These are phyloP conservation scores for Perca flavescens DNA, from an alignment of 2,113 vertebrate genomes.

Conservation along the genomic window DNA sequence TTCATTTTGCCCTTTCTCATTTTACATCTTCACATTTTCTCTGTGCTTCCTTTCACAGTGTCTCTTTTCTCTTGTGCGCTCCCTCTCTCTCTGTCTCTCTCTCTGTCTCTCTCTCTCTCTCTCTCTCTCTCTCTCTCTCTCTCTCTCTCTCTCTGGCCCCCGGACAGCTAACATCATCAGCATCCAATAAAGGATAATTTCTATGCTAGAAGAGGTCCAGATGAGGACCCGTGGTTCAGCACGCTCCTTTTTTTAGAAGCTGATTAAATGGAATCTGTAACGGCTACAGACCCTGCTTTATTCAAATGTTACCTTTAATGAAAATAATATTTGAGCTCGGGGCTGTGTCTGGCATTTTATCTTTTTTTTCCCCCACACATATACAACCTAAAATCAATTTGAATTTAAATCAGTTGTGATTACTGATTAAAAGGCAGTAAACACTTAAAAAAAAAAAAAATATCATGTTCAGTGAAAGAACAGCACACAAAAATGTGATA, in stretches of 20 bases:
- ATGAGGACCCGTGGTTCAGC: slow-evolving; percentile 57
- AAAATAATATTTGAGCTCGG: slow-evolving; percentile 8
- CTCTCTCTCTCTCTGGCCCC: slow-evolving; percentile 27
- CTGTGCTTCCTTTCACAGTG: not conserved
- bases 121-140: slow-evolving; percentile 7
- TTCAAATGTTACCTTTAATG: slow-evolving; percentile 38
- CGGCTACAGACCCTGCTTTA: slow-evolving; percentile 12
- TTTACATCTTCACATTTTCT: slow-evolving; percentile 66
- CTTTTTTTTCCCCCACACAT: not conserved
- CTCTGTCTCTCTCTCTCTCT: slow-evolving; percentile 1
- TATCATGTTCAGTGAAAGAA: not conserved
- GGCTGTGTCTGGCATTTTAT: not conserved
- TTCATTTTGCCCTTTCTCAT: slow-evolving; percentile 50
- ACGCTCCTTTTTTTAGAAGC: slow-evolving; percentile 27
- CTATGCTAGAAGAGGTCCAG: slow-evolving; percentile 55
- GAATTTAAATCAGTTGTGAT: not conserved
- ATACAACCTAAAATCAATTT: not conserved
- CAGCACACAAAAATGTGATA: not conserved
- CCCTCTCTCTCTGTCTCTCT: too few relatives aligned
- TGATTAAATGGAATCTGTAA: slow-evolving; percentile 64
- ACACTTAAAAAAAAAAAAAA: not conserved
- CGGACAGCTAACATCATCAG: slow-evolving; percentile 73
- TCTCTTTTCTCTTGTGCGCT: not conserved
- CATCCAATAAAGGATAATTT: slow-evolving; percentile 74
- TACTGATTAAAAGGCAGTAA: not conserved